Percentiles rank a stretch among this genome's conserved stretches.
phyloP scores from a whole-genome alignment of 2,888 invertebrate genomes.

The Scelioninae gen. 1 region DNA sequence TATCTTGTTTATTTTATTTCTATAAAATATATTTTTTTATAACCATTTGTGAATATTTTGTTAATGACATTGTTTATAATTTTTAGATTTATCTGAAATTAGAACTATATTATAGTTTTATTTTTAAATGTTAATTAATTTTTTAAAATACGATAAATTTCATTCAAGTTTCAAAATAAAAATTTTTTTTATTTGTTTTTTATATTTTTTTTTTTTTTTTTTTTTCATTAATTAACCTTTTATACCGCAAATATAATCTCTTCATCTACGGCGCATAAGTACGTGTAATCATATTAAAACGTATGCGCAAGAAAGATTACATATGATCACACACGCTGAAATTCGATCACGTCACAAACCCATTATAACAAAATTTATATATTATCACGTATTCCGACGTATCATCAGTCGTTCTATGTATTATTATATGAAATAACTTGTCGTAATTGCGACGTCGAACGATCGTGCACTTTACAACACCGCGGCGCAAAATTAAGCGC shows the following conservation, averaged over 20 bases:
- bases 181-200: too few relatives aligned
- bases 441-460: constrained; percentile 1
- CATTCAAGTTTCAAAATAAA: too few relatives aligned
- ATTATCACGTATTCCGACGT: constrained; percentile 33
- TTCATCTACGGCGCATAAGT: constrained; percentile 27
- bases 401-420: not conserved
- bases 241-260: constrained; percentile 30
- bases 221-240: constrained; percentile 31
- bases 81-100: too few relatives aligned
- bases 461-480: constrained; percentile 11
- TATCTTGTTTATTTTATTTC: too few relatives aligned
- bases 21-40: too few relatives aligned
- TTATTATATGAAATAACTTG: constrained; percentile 11
- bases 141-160: too few relatives aligned
- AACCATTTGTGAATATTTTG: too few relatives aligned
- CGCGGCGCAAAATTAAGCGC: constrained; percentile 5
- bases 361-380: constrained; percentile 40
- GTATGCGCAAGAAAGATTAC: constrained; percentile 24
- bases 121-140: too few relatives aligned
- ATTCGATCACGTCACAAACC: constrained; percentile 40
- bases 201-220: too few relatives aligned
- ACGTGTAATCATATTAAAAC: constrained; percentile 31
- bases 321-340: constrained; percentile 26
- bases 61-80: too few relatives aligned
- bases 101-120: too few relatives aligned